Base-by-base conservation (phyloP, 92 coral and sea anemone genomes). In the Actinernus sp. region DNA sequence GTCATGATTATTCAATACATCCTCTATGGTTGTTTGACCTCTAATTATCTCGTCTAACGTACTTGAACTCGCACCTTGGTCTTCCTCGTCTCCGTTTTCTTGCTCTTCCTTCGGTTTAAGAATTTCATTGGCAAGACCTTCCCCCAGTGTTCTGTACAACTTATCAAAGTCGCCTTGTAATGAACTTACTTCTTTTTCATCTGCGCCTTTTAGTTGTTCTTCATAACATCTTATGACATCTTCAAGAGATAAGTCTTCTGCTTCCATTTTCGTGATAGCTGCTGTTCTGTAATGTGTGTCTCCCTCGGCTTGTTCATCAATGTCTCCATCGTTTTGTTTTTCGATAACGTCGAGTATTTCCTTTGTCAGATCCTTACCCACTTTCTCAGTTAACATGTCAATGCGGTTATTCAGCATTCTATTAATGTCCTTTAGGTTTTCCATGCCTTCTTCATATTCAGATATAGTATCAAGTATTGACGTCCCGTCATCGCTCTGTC, bases 401-500 rank as follows among this genome's bases (percentile, higher is more conserved):
- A 75, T 22, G 20, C 58, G 74, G 6, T 68, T 55, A 24, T 55
- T 62, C 5, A 61, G 52, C 20, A 64, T 50, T 21, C 58, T 49
- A 46, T 86, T 73, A 14, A 50, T 75, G 26, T 55, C 60, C 12
- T 76, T 83, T 12, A 76, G 45, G 27, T 41, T 36, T 4, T 66
- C 32, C 17, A 83, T 83, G 21, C 74, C 61, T 26, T 67, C 71
- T 58, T 88, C 91, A 73, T 84, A 88, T 23, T 78, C 82, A 44
- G 68, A 58, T 0, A 84, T 19, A 4, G 39, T 84, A 4, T 88
- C 84, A 18, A 54, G 25, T 22, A 88, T 44, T 16, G 76, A 63
- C 10, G 38, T 41, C 47, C 70, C 53, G 19, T 68, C 88, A 1
- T 74, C 63, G 10, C 62, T 54, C 43, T 84, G 55, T 9, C 79